Conservation (phyloP, 30 jellyfish, hydroid and myxozoan species). For the Aurelia aurita region DNA sequence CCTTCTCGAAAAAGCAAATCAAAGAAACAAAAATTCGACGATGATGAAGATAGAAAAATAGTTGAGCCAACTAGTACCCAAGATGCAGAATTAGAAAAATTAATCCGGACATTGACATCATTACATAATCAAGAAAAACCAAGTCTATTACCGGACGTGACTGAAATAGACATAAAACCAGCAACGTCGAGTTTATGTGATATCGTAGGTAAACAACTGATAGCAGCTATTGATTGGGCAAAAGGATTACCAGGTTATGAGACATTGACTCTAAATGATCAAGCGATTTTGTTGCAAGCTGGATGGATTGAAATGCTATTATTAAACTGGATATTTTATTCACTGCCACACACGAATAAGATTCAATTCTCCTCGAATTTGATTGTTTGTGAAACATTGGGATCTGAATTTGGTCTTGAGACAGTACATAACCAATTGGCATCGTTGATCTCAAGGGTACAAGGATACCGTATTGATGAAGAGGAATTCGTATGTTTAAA, state of each 20-base stretch:
- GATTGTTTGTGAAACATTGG: conserved; percentile 50
- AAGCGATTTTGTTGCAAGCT: conserved; percentile 91
- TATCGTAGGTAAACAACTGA: conserved; percentile 75
- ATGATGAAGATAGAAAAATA: conserved; percentile 66
- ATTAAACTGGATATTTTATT: conserved; percentile 83
- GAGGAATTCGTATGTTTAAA: conserved; percentile 91
- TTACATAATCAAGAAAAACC: conserved; percentile 73
- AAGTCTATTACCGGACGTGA: conserved; percentile 27
- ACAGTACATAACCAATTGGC: conserved; percentile 74
- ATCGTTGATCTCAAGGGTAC: conserved; percentile 69
- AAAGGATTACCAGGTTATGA: conserved; percentile 93
- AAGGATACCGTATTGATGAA: conserved; percentile 80
- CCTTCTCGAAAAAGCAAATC: conserved; percentile 65
- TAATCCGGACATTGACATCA: conserved; percentile 49
- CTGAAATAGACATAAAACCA: conserved; percentile 45
- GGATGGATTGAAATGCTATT: conserved; percentile 94
- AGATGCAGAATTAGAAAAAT: conserved; percentile 85
- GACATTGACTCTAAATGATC: conserved; percentile 80
- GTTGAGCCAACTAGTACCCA: conserved; percentile 88
- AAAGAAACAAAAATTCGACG: conserved; percentile 66
- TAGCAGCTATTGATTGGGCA: conserved; percentile 96
- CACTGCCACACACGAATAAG: conserved; percentile 43
- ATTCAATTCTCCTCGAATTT: conserved; percentile 71
- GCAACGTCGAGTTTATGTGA: conserved; percentile 67
- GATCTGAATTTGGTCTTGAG: conserved; percentile 70